Conservation (phyloP, 2,113 vertebrate species). For the Caretta caretta region DNA sequence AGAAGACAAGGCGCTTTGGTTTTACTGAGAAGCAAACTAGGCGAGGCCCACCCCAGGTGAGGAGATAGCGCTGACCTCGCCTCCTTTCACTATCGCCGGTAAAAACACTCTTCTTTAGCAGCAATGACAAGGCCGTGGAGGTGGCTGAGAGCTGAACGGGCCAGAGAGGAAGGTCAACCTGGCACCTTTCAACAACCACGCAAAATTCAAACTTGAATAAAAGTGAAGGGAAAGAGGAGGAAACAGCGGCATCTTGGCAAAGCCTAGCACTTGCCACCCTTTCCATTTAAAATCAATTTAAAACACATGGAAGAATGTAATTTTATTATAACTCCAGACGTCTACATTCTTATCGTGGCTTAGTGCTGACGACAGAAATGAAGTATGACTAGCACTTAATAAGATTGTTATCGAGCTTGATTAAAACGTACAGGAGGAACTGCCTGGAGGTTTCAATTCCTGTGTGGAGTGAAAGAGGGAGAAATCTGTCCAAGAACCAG, state of each 20-base stretch:
- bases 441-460: neutral
- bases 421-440: neutral
- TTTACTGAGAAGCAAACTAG: neutral
- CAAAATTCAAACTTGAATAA: neutral
- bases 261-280: neutral
- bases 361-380: neutral
- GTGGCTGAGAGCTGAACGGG: neutral
- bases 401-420: neutral
- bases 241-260: neutral
- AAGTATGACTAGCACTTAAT: neutral
- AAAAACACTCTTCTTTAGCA: neutral
- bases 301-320: neutral
- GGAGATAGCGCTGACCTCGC: neutral
- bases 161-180: neutral
- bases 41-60: too few relatives aligned
- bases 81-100: too few relatives aligned
- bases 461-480: neutral
- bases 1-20: too few relatives aligned
- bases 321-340: neutral
- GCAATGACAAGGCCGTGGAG: neutral
- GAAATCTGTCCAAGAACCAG: neutral
- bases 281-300: neutral
- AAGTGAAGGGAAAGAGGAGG: neutral
- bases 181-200: neutral
- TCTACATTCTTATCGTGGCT: slow-evolving; percentile 9